Evolutionary conservation across 1,140 invertebrate genomes (phyloP), one percentile per base, ranked within the genome.

Genomic region (Drosophila leontia): DNA sequence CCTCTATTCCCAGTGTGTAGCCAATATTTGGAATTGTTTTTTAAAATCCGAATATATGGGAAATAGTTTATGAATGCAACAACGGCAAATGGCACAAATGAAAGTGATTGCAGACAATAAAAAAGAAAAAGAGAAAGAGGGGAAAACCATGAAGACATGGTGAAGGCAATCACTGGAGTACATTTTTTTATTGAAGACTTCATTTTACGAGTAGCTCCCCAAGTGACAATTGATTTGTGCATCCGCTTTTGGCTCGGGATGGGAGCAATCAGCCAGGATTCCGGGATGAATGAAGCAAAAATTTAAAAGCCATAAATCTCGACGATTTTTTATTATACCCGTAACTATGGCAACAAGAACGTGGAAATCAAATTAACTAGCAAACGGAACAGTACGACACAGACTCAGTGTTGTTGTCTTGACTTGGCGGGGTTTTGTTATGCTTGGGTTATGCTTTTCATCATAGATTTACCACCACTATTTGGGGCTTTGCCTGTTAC

Each of bases 271-370:
- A 72, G 57, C 39, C 48, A 47, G 57, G 57, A 68, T 72, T 45
- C 55, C 69, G 23, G 51, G 62, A 77, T 74, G 77, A 81, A 85
- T 85, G 74, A 69, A 78, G 26, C 26, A 29, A 29, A 85, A 85
- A 72, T 85, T 85, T 81, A 84, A 84, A 85, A 85, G 67, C 82
- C 82, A 84, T 84, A 84, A 84, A 84, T 84, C 77, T 80, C 71
- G 67, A 26, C 5, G 61, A 55, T 63, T 84, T 83, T 76, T 70
- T 83, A 76, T 71, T 45, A 59, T 11, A 23, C 26, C 26, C 32
- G 59, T 67, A 79, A 70, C 75, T 82, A 35, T 61, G 56, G 70
- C 53, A 72, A 39, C 35, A 35, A 35, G 63, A 77, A 64, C 59
- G 51, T 72, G 72, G 82, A 77, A 74, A 85, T 85, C 72, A 85